Evolutionary conservation across 2,113 vertebrate species (phyloP).

Genomic region (Hippocampus barbouri): DNA sequence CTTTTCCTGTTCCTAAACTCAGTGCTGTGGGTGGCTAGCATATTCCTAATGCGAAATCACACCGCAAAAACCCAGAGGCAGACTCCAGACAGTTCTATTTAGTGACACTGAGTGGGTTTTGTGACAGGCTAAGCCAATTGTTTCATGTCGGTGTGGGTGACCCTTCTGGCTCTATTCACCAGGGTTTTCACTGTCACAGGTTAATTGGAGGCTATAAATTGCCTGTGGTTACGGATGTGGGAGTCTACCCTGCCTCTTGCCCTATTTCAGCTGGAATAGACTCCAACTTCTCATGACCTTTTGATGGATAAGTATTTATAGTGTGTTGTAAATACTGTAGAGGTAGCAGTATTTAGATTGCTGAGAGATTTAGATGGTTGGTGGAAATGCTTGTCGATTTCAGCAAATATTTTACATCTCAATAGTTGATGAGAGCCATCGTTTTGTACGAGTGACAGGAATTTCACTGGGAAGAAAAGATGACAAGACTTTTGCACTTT

Average conservation of each 20-base stretch:
- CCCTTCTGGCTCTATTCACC: slow-evolving; percentile 17
- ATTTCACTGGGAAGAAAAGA: neutral
- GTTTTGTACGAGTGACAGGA: neutral
- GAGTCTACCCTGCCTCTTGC: neutral
- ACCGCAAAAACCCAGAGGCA: slow-evolving; percentile 24
- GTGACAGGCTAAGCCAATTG: slow-evolving; percentile 32
- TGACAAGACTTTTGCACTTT: neutral
- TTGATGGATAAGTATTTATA: neutral
- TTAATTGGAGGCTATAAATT: slow-evolving; percentile 7
- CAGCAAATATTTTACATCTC: neutral
- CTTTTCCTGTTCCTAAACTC: slow-evolving; percentile 11
- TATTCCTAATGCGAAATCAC: slow-evolving; percentile 17
- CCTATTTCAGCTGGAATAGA: neutral
- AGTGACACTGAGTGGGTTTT: slow-evolving; percentile 23
- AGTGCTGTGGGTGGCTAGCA: slow-evolving; percentile 22
- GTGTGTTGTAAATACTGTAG: neutral
- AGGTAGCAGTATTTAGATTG: neutral
- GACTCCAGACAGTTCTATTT: slow-evolving; percentile 20
- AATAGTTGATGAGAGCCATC: neutral
- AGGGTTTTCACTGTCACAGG: slow-evolving; percentile 32
- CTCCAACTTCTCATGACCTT: neutral
- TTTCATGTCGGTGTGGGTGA: slow-evolving; percentile 35
- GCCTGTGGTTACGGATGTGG: neutral
- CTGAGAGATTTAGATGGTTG: neutral
- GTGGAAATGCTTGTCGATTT: neutral